These are phyloP conservation scores for Acanthosepion lycidas DNA, from an alignment of 2,888 invertebrate species.

Conservation along the genomic window DNA sequence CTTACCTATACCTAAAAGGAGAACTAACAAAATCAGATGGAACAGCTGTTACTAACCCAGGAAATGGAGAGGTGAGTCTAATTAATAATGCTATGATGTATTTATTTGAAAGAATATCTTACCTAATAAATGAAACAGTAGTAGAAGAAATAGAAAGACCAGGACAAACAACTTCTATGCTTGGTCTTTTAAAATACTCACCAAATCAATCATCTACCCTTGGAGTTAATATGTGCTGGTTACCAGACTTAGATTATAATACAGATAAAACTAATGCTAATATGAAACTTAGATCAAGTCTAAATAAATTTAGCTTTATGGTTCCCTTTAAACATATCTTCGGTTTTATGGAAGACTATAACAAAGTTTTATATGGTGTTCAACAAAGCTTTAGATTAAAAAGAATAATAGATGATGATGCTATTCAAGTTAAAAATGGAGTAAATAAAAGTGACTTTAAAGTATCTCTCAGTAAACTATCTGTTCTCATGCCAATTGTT, in stretches of 20 bases:
- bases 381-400: not conserved
- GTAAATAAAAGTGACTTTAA: not conserved
- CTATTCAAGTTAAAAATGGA: not conserved
- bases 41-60: not conserved
- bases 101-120: not conserved
- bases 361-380: not conserved
- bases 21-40: not conserved
- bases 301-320: not conserved
- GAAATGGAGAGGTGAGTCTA: not conserved
- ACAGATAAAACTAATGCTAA: not conserved
- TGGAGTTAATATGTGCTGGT: not conserved
- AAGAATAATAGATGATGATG: not conserved
- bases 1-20: not conserved
- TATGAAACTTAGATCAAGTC: not conserved
- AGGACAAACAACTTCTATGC: not conserved
- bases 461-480: not conserved
- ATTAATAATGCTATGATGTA: not conserved
- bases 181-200: not conserved
- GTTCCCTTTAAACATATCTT: not conserved
- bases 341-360: slow-evolving; percentile 20
- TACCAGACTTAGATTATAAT: not conserved
- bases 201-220: not conserved
- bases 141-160: not conserved
- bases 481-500: not conserved
- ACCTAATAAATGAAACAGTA: not conserved